Percentiles rank a stretch among this genome's conserved stretches.
phyloP scores from a whole-genome alignment of 2,888 invertebrate species.

The Microctonus brassicae region DNA sequence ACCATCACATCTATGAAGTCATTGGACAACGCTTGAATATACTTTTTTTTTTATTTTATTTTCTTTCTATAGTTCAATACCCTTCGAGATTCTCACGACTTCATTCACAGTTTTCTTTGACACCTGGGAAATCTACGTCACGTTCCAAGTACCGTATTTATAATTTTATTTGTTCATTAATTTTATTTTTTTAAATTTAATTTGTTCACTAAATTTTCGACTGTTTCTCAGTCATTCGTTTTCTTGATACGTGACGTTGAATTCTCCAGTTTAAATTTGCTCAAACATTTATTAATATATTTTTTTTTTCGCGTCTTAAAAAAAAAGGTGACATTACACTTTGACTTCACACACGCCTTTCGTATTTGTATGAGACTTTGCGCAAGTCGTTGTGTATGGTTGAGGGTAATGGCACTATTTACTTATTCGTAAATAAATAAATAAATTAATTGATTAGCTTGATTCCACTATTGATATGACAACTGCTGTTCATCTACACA shows the following conservation, averaged over 20 bases:
- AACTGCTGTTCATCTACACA: not conserved
- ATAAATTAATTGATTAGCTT: not conserved
- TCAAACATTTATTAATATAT: not conserved
- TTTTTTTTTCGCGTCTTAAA: not conserved
- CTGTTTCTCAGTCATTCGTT: not conserved
- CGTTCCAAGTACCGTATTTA: conserved; percentile 13
- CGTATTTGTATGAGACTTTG: conserved; percentile 53
- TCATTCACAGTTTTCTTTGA: not conserved
- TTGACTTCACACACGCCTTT: conserved; percentile 40
- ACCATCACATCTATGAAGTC: not conserved
- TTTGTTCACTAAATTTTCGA: not conserved
- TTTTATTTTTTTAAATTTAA: not conserved
- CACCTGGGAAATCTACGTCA: conserved; percentile 21
- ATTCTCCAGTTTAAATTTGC: not conserved
- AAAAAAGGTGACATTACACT: not conserved
- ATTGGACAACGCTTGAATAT: not conserved
- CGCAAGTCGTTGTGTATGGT: conserved; percentile 37
- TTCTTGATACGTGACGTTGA: conserved; percentile 9
- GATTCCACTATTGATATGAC: not conserved
- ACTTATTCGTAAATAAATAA: not conserved
- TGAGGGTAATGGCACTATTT: not conserved
- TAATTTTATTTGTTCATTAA: not conserved
- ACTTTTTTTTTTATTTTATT: not conserved
- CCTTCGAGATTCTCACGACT: not conserved
- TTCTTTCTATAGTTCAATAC: not conserved